These are phyloP conservation scores for Anhinga anhinga DNA, from an alignment of 2,113 vertebrate genomes.

Conservation along the genomic window DNA sequence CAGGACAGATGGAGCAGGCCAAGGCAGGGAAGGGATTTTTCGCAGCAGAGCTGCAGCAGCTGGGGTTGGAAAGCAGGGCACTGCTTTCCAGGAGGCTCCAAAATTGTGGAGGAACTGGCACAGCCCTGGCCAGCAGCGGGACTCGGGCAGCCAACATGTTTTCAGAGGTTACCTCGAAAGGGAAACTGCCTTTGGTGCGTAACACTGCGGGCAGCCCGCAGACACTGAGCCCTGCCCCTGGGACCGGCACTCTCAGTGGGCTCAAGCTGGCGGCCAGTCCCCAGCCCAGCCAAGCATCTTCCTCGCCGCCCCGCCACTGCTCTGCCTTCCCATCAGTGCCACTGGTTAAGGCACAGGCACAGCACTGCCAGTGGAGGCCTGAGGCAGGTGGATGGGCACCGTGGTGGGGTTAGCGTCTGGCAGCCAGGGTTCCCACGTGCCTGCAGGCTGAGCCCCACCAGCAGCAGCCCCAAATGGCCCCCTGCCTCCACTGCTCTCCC, in stretches of 20 bases:
- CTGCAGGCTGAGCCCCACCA: neutral
- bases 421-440: rapidly evolving
- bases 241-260: neutral
- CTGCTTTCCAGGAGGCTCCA: neutral
- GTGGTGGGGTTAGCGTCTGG: rapidly evolving
- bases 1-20: neutral
- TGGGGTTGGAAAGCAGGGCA: neutral
- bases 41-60: neutral
- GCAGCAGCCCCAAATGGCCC: neutral
- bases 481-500: neutral
- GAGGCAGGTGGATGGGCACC: neutral
- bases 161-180: neutral
- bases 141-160: rapidly evolving
- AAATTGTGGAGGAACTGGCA: rapidly evolving
- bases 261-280: neutral
- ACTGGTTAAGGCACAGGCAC: neutral
- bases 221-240: neutral
- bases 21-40: neutral
- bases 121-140: neutral
- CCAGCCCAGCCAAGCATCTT: neutral
- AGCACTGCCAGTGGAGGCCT: neutral
- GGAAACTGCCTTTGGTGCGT: neutral
- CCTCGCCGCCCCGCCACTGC: rapidly evolving
- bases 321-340: neutral
- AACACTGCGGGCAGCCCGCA: rapidly evolving